Percentiles rank a stretch among this genome's conserved stretches.
Conservation (phyloP, 2,113 vertebrate genomes). For the Gorsachius goisagi region DNA sequence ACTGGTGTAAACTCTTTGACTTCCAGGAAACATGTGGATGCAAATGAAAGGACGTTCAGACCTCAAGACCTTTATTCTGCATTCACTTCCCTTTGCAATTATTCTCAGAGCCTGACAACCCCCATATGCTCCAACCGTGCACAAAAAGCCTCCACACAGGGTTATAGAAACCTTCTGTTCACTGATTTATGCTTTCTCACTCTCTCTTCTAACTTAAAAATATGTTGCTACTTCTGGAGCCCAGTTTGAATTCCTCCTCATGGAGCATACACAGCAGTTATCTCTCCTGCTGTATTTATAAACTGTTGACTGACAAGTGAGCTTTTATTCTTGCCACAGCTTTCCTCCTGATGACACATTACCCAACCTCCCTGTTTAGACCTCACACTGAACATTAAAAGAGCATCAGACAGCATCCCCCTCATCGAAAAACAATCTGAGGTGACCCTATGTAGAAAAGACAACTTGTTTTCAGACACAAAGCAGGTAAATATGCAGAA, state of each 20-base stretch:
- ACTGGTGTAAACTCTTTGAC: too few species aligned
- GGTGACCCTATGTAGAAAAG: background rate
- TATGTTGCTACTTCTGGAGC: background rate
- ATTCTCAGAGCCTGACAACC: background rate
- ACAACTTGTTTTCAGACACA: background rate
- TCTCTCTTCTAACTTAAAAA: background rate
- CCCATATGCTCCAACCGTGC: rapidly evolving
- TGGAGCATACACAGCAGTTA: background rate
- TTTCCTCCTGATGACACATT: background rate
- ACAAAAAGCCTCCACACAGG: background rate
- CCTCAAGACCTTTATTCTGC: background rate
- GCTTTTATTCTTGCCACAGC: background rate
- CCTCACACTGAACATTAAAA: rapidly evolving
- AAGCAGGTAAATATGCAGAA: background rate
- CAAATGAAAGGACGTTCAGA: too few species aligned
- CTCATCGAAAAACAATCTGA: background rate
- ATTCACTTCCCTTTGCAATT: background rate
- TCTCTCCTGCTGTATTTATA: background rate
- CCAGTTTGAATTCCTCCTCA: background rate
- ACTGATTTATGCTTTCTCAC: background rate
- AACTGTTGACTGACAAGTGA: background rate
- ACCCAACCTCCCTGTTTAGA: background rate
- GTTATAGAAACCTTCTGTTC: background rate
- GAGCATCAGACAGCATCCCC: background rate
- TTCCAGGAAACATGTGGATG: too few species aligned